Base-by-base conservation (phyloP, 92 coral and sea anemone species). In the Epizoanthus stellaris region DNA sequence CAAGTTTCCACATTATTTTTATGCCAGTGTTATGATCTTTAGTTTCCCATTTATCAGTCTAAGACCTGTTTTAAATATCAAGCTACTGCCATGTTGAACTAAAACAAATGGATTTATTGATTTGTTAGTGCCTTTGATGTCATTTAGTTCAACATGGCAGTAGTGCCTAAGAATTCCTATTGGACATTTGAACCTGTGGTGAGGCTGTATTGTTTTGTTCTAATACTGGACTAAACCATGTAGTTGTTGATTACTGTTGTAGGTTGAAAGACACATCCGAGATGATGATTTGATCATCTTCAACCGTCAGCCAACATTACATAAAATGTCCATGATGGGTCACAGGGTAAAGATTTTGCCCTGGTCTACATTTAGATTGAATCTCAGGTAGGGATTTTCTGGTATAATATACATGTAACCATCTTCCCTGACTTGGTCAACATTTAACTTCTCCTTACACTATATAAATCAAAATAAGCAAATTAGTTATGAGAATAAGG, bases 241-340 rank as follows among this genome's bases (percentile, higher is more conserved):
- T 75, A 14, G 67, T 8, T 23, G 53, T 34, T 49, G 52, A 45
- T 45, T 59, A 19, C 42, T 66, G 30, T 66, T 73, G 34, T 73
- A 95, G 98, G 99, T 97, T 81, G 99, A 97, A 57, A 84, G 99
- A 76, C 99, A 97, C 73, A 91, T 97, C 75, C 87, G 97, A 80
- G 99, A 97, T 82, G 89, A 97, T 63, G 99, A 97, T 86, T 89
- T 97, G 65, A 93, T 97, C 85, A 92, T 97, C 88, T 96, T 97
- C 90, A 97, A 97, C 77, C 99, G 99, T 62, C 99, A 97, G 79
- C 99, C 99, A 4, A 94, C 99, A 15, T 89, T 97, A 9, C 99
- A 97, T 87, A 97, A 97, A 94, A 97, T 97, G 99, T 97, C 99
- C 70, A 97, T 97, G 99, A 97, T 97, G 99, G 99, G 99, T 47